Conservation (phyloP, 1,140 invertebrate genomes). For the Plectrocnemia conspersa region DNA sequence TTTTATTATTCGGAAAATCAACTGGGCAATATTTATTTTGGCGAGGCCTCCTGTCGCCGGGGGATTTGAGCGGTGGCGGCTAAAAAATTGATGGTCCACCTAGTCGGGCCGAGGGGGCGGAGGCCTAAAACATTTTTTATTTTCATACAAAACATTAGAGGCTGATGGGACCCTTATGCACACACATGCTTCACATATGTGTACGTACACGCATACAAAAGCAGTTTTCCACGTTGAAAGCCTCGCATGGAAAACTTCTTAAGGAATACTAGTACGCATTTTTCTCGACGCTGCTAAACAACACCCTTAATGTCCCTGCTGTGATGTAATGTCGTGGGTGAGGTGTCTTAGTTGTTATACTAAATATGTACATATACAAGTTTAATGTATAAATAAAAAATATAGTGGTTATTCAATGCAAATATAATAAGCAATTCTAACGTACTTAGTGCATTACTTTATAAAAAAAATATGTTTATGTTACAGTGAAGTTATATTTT, state of each 20-base stretch:
- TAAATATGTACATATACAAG: too few species aligned
- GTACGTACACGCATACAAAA: neutral
- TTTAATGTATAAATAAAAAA: too few species aligned
- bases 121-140: slow-evolving; percentile 32
- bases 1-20: slow-evolving; percentile 32
- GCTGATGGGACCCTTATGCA: slow-evolving; percentile 26
- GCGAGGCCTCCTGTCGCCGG: slow-evolving; percentile 27
- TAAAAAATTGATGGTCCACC: slow-evolving; percentile 33
- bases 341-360: slow-evolving; percentile 2
- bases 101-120: neutral
- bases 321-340: slow-evolving; percentile 1
- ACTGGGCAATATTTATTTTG: slow-evolving; percentile 32
- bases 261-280: slow-evolving; percentile 1
- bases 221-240: too few species aligned
- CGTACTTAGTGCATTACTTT: too few species aligned
- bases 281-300: slow-evolving; percentile 1
- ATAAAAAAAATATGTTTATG: too few species aligned
- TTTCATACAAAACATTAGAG: slow-evolving; percentile 36
- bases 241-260: slow-evolving; percentile 6
- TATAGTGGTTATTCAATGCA: too few species aligned
- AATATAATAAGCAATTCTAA: too few species aligned
- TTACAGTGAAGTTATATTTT: too few species aligned
- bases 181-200: slow-evolving; percentile 21
- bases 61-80: slow-evolving; percentile 32
- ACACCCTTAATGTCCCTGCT: slow-evolving; percentile 8